Evolutionary conservation across 1,140 invertebrate genomes (phyloP), one percentile per base, ranked within the genome.

Genomic region (Pogonomyrmex barbatus): DNA sequence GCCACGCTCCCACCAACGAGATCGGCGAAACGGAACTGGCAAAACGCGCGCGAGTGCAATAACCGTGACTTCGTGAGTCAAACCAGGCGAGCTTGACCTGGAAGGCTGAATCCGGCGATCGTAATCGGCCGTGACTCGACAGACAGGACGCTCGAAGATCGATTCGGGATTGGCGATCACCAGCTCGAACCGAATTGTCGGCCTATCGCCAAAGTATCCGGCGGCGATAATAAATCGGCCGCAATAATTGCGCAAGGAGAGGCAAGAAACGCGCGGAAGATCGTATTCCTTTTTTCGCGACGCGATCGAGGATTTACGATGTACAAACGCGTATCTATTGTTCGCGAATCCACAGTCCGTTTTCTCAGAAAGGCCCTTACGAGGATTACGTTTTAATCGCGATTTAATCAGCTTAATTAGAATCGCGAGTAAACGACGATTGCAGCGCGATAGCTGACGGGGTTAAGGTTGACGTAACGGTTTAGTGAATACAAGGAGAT

Each of bases 41-140:
- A 73, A 58, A 47, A 73, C 45, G 77, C 45, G 67, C 17, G 24
- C 52, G 67, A 39, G 67, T 60, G 79, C 68, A 60, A 83, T 60
- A 73, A 83, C 68, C 79, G 54, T 83, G 79, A 83, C 79, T 60
- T 47, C 30, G 33, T 75, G 79, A 83, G 79, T 83, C 68, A 75
- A 83, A 58, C 54, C 39, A 30, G 54, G 70, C 68, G 68, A 83
- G 79, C 79, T 83, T 73, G 79, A 83, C 79, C 79, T 83, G 79
- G 24, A 73, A 83, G 54, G 54, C 33, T 73, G 68, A 83, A 83
- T 83, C 79, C 45, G 30, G 54, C 12, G 17, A 75, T 82, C 42
- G 79, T 42, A 50, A 56, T 47, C 54, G 42, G 54, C 30, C 42
- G 12, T 60, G 79, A 73, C 63, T 82, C 67, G 24, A 24, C 24